Evolutionary conservation across 1,140 invertebrate species (phyloP).

Genomic region (Philotrypesis tridentata): DNA sequence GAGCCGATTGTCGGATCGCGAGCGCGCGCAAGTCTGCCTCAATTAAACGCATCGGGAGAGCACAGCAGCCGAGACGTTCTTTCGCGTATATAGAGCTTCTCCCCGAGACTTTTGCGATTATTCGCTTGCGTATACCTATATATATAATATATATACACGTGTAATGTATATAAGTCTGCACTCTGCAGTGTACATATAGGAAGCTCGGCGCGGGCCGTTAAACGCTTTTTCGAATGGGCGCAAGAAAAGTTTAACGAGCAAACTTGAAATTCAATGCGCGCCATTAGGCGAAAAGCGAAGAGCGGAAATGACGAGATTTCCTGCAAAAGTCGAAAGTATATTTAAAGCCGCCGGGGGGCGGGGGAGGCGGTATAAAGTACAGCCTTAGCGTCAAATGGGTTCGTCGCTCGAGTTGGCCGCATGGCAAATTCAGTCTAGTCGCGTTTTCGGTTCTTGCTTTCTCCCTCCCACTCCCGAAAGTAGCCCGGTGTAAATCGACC

Average conservation of each 20-base stretch:
- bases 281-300: not conserved
- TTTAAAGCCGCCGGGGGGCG: not conserved
- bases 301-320: not conserved
- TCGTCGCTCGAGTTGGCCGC: not conserved
- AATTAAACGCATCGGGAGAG: slow-evolving; percentile 21
- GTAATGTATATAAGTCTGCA: too few relatives aligned
- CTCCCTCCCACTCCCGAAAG: not conserved
- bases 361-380: not conserved
- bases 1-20: slow-evolving; percentile 32
- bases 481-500: slow-evolving; percentile 23
- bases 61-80: too few relatives aligned
- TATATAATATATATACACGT: too few relatives aligned
- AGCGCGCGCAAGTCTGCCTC: slow-evolving; percentile 9
- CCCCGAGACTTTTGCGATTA: too few relatives aligned
- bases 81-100: too few relatives aligned
- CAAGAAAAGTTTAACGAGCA: too few relatives aligned
- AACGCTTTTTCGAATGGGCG: too few relatives aligned
- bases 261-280: too few relatives aligned
- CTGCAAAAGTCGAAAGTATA: not conserved
- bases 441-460: not conserved
- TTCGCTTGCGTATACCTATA: too few relatives aligned
- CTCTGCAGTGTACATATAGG: too few relatives aligned
- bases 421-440: not conserved
- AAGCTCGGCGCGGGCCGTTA: too few relatives aligned
- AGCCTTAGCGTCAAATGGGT: not conserved